phyloP scores from a whole-genome alignment of 2,797 vertebrate genomes.

The Mionectes olivaceus region DNA sequence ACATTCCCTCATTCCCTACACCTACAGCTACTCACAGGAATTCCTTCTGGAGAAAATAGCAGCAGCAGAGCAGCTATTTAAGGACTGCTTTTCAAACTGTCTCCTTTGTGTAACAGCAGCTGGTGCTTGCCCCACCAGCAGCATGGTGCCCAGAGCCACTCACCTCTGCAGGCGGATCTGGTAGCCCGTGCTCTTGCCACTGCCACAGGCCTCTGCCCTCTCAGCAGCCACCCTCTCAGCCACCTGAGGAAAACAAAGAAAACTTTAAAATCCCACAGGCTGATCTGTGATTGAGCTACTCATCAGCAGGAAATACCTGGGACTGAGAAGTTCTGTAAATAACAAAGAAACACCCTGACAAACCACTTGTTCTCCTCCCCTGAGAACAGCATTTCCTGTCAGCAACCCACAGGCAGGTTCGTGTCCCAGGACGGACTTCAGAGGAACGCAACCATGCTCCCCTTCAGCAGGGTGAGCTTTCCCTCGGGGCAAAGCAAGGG shows the following conservation, averaged over 20 bases:
- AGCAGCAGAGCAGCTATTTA: background rate
- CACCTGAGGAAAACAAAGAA: conserved; percentile 80
- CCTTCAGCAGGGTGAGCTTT: background rate
- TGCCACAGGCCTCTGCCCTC: conserved; percentile 90
- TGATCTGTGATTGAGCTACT: background rate
- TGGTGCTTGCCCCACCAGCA: rapidly evolving
- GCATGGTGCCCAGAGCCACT: background rate
- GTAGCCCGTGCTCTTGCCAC: conserved; percentile 92
- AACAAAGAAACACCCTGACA: background rate
- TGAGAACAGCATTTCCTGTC: background rate
- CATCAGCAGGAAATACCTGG: background rate
- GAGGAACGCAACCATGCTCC: background rate
- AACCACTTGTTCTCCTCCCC: background rate
- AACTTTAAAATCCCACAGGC: background rate
- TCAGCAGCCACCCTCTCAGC: conserved; percentile 95
- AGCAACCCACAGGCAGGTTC: background rate
- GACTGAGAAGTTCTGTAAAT: rapidly evolving
- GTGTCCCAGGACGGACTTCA: background rate
- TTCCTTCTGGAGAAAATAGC: background rate
- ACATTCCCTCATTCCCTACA: background rate
- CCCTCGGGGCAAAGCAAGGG: background rate
- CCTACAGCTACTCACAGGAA: background rate
- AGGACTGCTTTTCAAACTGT: background rate
- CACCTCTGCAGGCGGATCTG: conserved; percentile 97
- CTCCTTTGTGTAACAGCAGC: background rate